A percentile compares a stretch with the other conserved stretches of the same genome.
These are phyloP conservation scores for Cyclargus thomasi DNA, from an alignment of 1,140 invertebrate species.

Conservation along the genomic window DNA sequence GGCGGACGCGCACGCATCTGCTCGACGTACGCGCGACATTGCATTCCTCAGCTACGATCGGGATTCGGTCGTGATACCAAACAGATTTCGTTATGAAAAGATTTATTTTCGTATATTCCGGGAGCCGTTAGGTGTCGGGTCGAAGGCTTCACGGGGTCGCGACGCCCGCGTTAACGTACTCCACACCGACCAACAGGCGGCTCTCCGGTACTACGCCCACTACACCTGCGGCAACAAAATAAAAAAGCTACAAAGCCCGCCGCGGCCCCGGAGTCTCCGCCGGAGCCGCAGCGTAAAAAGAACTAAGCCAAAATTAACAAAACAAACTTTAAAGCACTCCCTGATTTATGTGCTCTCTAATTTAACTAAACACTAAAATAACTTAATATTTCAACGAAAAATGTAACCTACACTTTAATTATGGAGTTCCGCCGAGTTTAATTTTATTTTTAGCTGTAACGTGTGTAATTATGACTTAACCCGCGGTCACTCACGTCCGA, in stretches of 20 bases:
- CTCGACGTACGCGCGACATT: conserved; percentile 61
- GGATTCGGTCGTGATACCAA: conserved; percentile 54
- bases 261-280: conserved; percentile 47
- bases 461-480: conserved; percentile 4
- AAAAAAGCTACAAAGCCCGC: conserved; percentile 69
- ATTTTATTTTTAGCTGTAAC: not conserved
- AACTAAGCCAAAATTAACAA: conserved; percentile 35
- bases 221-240: conserved; percentile 73
- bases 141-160: conserved; percentile 47
- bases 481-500: not conserved
- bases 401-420: conserved; percentile 3
- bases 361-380: conserved; percentile 8
- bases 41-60: conserved; percentile 60
- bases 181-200: conserved; percentile 65
- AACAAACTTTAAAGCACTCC: conserved; percentile 23
- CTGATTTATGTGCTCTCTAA: conserved; percentile 1
- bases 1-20: conserved; percentile 63
- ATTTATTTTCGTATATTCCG: conserved; percentile 61
- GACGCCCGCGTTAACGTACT: conserved; percentile 59
- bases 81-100: conserved; percentile 60
- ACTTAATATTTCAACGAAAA: conserved; percentile 3
- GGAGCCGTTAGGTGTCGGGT: conserved; percentile 48
- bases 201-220: conserved; percentile 70
- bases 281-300: conserved; percentile 53
- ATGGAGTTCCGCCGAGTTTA: not conserved